Evolutionary conservation across 1,140 invertebrate species (phyloP), one percentile per base, ranked within the genome.

Genomic region (Aphaenogaster rudis): DNA sequence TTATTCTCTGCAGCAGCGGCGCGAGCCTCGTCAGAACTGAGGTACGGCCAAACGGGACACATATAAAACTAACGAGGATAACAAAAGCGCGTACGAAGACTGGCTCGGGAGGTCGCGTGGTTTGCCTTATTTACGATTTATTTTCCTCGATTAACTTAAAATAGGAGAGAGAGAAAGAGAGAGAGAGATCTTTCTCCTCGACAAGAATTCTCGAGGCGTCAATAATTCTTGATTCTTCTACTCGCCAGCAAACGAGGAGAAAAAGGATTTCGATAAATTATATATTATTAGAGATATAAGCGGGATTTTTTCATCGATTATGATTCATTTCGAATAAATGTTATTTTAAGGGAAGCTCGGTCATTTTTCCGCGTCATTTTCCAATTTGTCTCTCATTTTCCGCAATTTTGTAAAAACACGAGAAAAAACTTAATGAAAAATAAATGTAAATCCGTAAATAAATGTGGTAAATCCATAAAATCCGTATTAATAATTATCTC

Each of bases 61-160:
- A 48, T 59, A 82, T 72, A 74, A 84, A 84, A 84, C 45, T 63
- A 84, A 84, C 54, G 72, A 61, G 54, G 13, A 45, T 15, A 61
- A 76, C 80, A 84, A 84, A 45, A 74, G 15, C 69, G 78, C 15
- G 21, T 28, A 39, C n/a, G 61, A 48, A 36, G 48, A 81, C 64
- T 28, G 78, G 17, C 48, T 11, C 5, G 21, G 15, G 28, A 81
- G 52, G 36, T 81, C 64, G 50, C 36, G 78, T 33, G 78, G 45
- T 71, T 69, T 81, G 39, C 4, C 21, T 42, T 42, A 52, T 50
- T 80, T 71, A 42, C 36, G 42, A 71, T 71, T 81, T 81, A 52
- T 74, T 36, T 48, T 52, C 7, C 33, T 17, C 45, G n/a, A 42
- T 39, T 21, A 80, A 52, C 11, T 15, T n/a, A 36, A 64, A 78